phyloP scores from a whole-genome alignment of 2,113 vertebrate species.

The Vulpes vulpes region DNA sequence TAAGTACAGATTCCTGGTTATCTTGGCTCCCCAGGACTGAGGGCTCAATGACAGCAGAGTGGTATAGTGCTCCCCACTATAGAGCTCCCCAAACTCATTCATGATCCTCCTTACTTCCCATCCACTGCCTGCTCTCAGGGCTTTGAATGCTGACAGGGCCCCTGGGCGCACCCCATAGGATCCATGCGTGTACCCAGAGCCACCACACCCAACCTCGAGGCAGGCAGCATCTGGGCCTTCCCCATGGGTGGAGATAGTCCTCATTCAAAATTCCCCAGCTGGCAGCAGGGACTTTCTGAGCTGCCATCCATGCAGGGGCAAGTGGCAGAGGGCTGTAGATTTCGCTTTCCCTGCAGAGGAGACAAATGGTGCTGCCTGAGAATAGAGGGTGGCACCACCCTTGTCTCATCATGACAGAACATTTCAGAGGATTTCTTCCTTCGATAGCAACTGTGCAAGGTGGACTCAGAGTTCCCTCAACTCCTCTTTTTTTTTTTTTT shows the following conservation, averaged over 20 bases:
- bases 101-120: neutral
- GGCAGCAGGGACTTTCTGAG: neutral
- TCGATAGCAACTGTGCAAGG: neutral
- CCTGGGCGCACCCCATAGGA: neutral
- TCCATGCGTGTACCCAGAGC: neutral
- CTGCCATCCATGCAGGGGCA: rapidly evolving
- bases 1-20: neutral
- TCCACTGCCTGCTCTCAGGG: neutral
- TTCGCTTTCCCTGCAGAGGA: neutral
- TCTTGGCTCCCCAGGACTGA: neutral
- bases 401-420: neutral
- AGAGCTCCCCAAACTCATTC: too few relatives aligned
- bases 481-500: neutral
- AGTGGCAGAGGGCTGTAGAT: neutral
- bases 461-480: neutral
- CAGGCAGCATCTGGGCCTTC: neutral
- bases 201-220: neutral
- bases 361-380: too few relatives aligned
- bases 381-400: neutral
- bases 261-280: rapidly evolving
- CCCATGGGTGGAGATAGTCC: neutral
- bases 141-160: neutral
- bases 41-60: neutral
- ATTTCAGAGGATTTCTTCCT: neutral
- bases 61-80: too few relatives aligned